phyloP scores from a whole-genome alignment of 2,797 vertebrate species.

The Sardinella longiceps region DNA sequence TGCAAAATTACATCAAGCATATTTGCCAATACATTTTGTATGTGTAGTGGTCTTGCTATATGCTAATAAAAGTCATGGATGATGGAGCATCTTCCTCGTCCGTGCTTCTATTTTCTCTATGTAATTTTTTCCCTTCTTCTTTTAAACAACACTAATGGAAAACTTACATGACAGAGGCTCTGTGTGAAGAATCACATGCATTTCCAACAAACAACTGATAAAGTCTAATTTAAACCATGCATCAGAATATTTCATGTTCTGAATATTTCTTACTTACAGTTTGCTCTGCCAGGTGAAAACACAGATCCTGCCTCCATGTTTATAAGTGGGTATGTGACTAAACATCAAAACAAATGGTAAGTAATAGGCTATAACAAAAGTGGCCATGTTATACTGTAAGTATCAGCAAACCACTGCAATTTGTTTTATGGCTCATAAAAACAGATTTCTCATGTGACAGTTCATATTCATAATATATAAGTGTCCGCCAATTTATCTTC shows the following conservation, averaged over 20 bases:
- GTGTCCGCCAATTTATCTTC: conserved; percentile 28
- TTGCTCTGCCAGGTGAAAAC: neutral
- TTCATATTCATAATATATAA: conserved; percentile 16
- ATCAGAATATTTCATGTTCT: neutral
- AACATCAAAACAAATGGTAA: neutral
- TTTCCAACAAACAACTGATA: neutral
- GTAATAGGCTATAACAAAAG: neutral
- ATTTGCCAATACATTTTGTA: neutral
- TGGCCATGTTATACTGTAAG: neutral
- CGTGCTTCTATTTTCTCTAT: neutral
- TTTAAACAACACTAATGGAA: neutral
- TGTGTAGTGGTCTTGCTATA: neutral
- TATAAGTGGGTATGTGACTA: neutral
- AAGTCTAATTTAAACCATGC: neutral
- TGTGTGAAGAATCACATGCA: neutral
- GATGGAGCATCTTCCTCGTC: neutral
- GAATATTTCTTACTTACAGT: neutral
- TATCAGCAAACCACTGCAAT: neutral
- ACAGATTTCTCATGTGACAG: neutral
- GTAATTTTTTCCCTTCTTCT: neutral
- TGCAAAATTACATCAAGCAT: no score
- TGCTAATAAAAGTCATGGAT: neutral
- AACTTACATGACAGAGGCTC: neutral
- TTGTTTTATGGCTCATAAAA: neutral
- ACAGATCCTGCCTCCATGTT: neutral